A percentile compares a stretch with the other conserved stretches of the same genome.
Evolutionary conservation across 2,888 invertebrate genomes (phyloP).

Genomic region (Sinotaia quadrata): DNA sequence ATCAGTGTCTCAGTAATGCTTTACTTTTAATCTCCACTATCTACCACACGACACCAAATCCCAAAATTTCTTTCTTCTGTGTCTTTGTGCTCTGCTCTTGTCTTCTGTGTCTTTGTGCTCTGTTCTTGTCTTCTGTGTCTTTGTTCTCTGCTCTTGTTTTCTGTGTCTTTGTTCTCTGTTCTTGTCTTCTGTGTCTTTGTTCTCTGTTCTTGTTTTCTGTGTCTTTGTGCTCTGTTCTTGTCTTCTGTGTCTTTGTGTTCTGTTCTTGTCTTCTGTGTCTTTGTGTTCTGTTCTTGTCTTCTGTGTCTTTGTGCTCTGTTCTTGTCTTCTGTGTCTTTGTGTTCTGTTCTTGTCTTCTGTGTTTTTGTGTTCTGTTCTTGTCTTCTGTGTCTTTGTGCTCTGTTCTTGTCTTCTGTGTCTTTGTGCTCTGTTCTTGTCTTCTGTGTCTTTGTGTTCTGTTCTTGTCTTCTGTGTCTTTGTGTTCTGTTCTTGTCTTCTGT

Average conservation of each 20-base stretch:
- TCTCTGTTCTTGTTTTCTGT: neutral
- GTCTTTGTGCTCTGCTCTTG: neutral
- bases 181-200: neutral
- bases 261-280: neutral
- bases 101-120: neutral
- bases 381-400: neutral
- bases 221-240: neutral
- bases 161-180: neutral
- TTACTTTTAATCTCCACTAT: neutral
- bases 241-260: constrained; percentile 1
- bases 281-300: constrained; percentile 1
- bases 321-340: constrained; percentile 3
- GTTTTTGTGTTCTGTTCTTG: constrained; percentile 11
- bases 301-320: neutral
- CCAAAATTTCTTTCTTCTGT: neutral
- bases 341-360: constrained; percentile 5
- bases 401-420: neutral
- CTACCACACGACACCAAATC: neutral
- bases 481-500: neutral
- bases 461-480: constrained; percentile 10
- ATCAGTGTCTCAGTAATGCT: too few relatives aligned
- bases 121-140: neutral
- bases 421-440: too few relatives aligned
- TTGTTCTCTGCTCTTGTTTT: neutral
- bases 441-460: neutral